These are phyloP conservation scores for Nerophis ophidion DNA, from an alignment of 2,113 vertebrate genomes.

Conservation along the genomic window DNA sequence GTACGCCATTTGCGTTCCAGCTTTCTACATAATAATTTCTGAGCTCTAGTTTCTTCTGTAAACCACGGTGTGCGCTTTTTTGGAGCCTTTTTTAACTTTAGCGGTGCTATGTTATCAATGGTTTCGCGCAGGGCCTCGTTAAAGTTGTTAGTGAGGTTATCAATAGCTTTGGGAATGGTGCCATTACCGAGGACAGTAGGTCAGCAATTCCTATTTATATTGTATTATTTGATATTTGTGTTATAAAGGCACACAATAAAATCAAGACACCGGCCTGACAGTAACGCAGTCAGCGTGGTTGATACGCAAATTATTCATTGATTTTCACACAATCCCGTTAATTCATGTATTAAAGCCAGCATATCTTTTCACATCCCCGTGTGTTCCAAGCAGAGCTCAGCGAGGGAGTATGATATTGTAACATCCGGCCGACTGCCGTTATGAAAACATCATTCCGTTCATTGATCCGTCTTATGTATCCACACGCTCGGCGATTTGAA, in stretches of 20 bases:
- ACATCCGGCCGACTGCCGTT: neutral
- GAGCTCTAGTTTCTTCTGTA: no score
- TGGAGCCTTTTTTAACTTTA: no score
- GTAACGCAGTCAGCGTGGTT: neutral
- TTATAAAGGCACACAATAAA: neutral
- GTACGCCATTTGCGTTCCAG: no score
- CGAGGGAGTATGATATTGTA: neutral
- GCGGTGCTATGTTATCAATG: no score
- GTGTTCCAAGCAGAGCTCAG: neutral
- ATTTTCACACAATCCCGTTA: slow-evolving; percentile 1
- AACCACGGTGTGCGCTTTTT: no score
- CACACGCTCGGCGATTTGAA: neutral
- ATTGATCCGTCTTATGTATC: slow-evolving; percentile 1
- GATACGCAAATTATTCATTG: slow-evolving; percentile 3
- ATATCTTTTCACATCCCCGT: slow-evolving; percentile 1
- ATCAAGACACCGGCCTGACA: neutral
- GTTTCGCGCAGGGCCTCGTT: no score
- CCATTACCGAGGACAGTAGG: no score
- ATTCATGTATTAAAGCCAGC: slow-evolving; percentile 3
- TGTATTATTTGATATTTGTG: neutral
- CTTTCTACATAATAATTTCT: no score
- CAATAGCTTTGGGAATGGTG: no score
- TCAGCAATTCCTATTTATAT: neutral
- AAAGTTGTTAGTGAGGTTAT: no score
- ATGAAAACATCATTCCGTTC: slow-evolving; percentile 10